phyloP scores from a whole-genome alignment of 2,113 vertebrate genomes.

The Spea multiplicata region DNA sequence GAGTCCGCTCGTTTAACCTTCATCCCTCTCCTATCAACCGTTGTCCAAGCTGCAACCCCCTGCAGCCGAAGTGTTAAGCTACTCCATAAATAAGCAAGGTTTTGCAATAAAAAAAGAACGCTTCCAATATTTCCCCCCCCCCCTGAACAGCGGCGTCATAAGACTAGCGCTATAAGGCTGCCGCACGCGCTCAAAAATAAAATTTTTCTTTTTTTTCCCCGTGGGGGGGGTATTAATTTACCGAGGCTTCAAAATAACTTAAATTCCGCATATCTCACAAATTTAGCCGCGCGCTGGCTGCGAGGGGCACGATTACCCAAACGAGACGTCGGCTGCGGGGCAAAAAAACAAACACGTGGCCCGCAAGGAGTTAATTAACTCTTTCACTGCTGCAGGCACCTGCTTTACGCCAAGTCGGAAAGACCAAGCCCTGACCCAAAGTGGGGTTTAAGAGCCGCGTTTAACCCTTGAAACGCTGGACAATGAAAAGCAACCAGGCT shows the following conservation, averaged over 20 bases:
- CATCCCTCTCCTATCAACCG: too few relatives aligned
- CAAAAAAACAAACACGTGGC: background rate
- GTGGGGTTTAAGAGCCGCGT: too few relatives aligned
- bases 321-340: too few relatives aligned
- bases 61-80: background rate
- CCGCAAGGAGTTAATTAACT: background rate
- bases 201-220: conserved; percentile 14
- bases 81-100: background rate
- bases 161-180: conserved; percentile 3
- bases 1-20: too few relatives aligned
- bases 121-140: background rate
- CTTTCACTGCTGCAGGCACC: too few relatives aligned
- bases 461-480: too few relatives aligned
- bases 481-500: too few relatives aligned
- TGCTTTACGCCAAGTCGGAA: too few relatives aligned
- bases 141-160: background rate
- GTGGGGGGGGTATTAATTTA: conserved; percentile 19
- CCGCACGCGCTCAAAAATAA: conserved; percentile 15
- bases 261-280: background rate
- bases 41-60: background rate
- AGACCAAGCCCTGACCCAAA: too few relatives aligned
- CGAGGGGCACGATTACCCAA: background rate
- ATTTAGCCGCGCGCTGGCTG: conserved; percentile 9
- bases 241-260: conserved; percentile 1
- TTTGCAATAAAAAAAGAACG: background rate